Base-by-base conservation (phyloP, 2,113 vertebrate genomes). In the Dunckerocampus dactyliophorus region DNA sequence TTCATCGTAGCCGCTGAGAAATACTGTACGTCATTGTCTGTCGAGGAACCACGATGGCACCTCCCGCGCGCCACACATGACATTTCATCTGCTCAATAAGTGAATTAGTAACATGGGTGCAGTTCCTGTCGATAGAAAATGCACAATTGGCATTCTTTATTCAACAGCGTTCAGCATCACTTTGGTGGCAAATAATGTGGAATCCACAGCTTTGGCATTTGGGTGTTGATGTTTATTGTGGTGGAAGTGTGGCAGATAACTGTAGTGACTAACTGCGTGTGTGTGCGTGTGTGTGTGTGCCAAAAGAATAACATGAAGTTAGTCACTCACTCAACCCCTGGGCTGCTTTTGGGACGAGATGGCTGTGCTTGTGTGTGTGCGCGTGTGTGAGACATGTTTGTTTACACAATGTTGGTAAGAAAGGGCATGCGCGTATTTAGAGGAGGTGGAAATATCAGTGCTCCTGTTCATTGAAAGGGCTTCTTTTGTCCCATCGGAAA, bases 381-480 rank as follows among this genome's bases (percentile, higher is more conserved):
- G 48, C 75, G 48, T 53, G 51, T 28, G n/a, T 69, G 31, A 51
- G 42, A 59, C 45, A 21, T 47, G 75, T 71, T 54, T 80, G 59
- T 77, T 48, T 58, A 43, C 9, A 7, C 43, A 47, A 52, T 42
- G 22, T 59, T 61, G 28, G 19, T 43, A 6, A 13, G 62, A 43
- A 45, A 17, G 50, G 37, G 14, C 61, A 24, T 4, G 19, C 63
- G 63, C 51, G 43, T 1, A 67, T 45, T 37, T 21, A 24, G 63
- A 39, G 67, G 70, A 81, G 60, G 63, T 64, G 76, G 76, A 85
- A 83, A 79, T 60, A 43, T 55, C 45, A 43, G 47, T 75, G 62
- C 80, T n/a, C n/a, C n/a, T n/a, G n/a, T n/a, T n/a, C n/a, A n/a
- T n/a, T n/a, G n/a, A n/a, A n/a, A n/a, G n/a, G 72, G 71, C 75